Evolutionary conservation across 2,888 invertebrate species (phyloP), one percentile per base, ranked within the genome.

Genomic region (Melikaiella ostensackeni): DNA sequence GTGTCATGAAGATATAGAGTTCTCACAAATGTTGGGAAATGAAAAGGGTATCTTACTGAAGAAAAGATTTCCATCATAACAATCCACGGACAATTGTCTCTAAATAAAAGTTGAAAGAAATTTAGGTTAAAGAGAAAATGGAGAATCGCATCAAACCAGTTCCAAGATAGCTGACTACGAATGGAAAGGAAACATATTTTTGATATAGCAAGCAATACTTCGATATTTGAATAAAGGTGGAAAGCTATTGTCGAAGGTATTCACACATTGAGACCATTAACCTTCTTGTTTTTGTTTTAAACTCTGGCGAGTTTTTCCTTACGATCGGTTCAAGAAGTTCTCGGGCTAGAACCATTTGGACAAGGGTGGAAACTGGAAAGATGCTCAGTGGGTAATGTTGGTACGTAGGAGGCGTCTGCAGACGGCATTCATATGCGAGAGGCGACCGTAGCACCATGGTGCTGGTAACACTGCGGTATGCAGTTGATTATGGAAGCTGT

Each of bases 401-500:
- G 66, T 75, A 78, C 70, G 78, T 82, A 79, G 76, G 81, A 81
- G 79, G 77, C 80, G 83, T 82, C 85, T 83, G 84, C 82, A 86
- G 86, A 83, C 85, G 81, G 86, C 88, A 90, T 90, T 90, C 89
- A 89, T 89, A 90, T 89, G 89, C 89, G 85, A 85, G 85, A 85
- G 81, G 84, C 88, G 86, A 84, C 83, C 85, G 85, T 86, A 85
- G 87, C 86, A 85, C 86, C 84, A 82, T 81, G 82, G 80, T 79
- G 80, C 79, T 82, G 80, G 82, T 89, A 90, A 91, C 90, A 90
- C 88, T 90, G 90, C 85, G 91, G 91, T 91, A 91, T 91, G 90
- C 90, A 91, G 90, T 91, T 91, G 91, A 91, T 91, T 91, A 91
- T 91, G 89, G 90, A 90, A 87, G 90, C 89, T 90, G 88, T 90